Conservation (phyloP, 2,888 invertebrate genomes). For the Deroplatys truncata region DNA sequence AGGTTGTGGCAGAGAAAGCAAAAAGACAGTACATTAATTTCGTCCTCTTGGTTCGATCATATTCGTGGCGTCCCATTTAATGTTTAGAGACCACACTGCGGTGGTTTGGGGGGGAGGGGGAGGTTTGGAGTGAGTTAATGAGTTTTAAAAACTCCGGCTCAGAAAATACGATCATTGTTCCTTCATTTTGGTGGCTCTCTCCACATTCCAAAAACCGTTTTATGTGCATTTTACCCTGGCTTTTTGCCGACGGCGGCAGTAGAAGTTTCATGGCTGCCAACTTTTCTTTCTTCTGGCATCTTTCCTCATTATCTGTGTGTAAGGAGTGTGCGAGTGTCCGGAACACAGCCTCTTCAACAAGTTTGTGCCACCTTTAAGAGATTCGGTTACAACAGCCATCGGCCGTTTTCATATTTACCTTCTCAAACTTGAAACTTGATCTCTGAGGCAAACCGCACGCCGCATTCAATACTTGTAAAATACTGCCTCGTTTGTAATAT, state of each 20-base stretch:
- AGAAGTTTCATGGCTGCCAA: neutral
- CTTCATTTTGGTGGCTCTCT: neutral
- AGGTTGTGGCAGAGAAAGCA: neutral
- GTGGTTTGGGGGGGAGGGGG: neutral
- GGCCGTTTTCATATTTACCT: too few relatives aligned
- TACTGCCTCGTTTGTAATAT: too few relatives aligned
- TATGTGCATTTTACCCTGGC: conserved; percentile 1
- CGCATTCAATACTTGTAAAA: too few relatives aligned
- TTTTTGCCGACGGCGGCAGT: neutral
- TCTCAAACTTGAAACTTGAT: too few relatives aligned
- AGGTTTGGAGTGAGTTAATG: neutral
- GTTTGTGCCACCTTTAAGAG: neutral
- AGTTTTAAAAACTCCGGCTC: neutral
- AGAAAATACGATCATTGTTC: conserved; percentile 1
- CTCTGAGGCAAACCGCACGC: too few relatives aligned
- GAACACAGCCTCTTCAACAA: neutral
- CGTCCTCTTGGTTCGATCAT: neutral
- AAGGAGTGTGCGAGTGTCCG: neutral
- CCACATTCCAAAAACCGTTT: conserved; percentile 1
- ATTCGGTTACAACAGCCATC: too few relatives aligned
- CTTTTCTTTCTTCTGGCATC: conserved; percentile 5
- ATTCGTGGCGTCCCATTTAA: neutral
- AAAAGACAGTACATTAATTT: neutral
- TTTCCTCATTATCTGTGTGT: conserved; percentile 2
- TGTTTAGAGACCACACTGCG: neutral